Evolutionary conservation across 2,113 vertebrate genomes (phyloP).

Genomic region (Ahaetulla prasina): DNA sequence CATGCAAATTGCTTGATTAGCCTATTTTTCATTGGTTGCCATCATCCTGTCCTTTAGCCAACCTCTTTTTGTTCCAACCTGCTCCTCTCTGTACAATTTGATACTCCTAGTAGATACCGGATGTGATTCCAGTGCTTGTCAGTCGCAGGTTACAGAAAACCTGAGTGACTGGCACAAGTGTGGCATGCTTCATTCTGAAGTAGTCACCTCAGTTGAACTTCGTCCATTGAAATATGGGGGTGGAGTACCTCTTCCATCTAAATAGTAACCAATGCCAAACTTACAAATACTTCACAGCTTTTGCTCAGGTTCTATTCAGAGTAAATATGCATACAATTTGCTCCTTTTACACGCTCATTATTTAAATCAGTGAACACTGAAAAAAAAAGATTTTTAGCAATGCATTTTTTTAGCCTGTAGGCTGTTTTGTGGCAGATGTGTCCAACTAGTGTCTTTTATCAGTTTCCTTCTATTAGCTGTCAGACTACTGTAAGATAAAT

Average conservation of each 20-base stretch:
- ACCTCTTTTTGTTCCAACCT: not conserved
- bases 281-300: not conserved
- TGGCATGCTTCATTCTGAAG: not conserved
- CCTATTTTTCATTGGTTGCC: not conserved
- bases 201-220: constrained; percentile 6
- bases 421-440: not conserved
- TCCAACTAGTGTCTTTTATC: not conserved
- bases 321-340: not conserved
- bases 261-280: not conserved
- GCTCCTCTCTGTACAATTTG: not conserved
- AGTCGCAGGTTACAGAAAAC: not conserved
- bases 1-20: not conserved
- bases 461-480: not conserved
- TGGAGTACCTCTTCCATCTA: not conserved
- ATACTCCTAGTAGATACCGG: not conserved
- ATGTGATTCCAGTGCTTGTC: not conserved
- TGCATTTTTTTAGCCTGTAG: not conserved
- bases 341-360: not conserved
- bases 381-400: not conserved
- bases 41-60: not conserved
- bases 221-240: not conserved
- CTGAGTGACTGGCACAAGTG: constrained; percentile 3
- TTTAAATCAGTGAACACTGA: not conserved
- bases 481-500: not conserved
- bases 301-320: not conserved